Evolutionary conservation across 2,888 invertebrate species (phyloP).

Genomic region (Gari tellinella): DNA sequence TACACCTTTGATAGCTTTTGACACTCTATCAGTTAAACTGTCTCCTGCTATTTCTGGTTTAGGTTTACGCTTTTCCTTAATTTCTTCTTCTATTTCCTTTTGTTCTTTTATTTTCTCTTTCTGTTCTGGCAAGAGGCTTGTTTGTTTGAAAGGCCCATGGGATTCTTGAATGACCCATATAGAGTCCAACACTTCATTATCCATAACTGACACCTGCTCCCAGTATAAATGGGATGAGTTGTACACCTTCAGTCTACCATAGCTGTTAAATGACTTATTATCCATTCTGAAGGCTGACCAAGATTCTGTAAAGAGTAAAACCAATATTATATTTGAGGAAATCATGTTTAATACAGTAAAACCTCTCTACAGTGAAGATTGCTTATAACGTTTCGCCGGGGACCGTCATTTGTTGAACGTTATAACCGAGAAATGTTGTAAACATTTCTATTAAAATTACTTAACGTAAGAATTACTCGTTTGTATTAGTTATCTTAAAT

Average conservation of each 20-base stretch:
- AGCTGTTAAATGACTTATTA: conserved; percentile 62
- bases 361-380: too few species aligned
- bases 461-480: too few species aligned
- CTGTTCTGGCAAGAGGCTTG: conserved; percentile 43
- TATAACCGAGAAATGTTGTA: too few species aligned
- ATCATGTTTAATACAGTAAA: too few species aligned
- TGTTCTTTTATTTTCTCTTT: conserved; percentile 51
- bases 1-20: conserved; percentile 49
- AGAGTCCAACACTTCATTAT: conserved; percentile 64
- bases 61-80: conserved; percentile 21
- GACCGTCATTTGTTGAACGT: too few species aligned
- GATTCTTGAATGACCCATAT: conserved; percentile 68
- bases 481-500: too few species aligned
- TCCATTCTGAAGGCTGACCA: conserved; percentile 72
- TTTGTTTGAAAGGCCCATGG: conserved; percentile 70
- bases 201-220: conserved; percentile 64
- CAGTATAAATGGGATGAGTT: conserved; percentile 70
- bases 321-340: too few species aligned
- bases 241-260: conserved; percentile 67
- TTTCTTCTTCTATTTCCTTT: conserved; percentile 45
- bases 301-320: conserved; percentile 41
- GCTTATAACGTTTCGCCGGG: too few species aligned
- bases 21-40: conserved; percentile 43
- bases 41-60: conserved; percentile 49
- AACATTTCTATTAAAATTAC: too few species aligned